Evolutionary conservation across 2,797 vertebrate genomes (phyloP), one percentile per base, ranked within the genome.

Genomic region (Labroides dimidiatus): DNA sequence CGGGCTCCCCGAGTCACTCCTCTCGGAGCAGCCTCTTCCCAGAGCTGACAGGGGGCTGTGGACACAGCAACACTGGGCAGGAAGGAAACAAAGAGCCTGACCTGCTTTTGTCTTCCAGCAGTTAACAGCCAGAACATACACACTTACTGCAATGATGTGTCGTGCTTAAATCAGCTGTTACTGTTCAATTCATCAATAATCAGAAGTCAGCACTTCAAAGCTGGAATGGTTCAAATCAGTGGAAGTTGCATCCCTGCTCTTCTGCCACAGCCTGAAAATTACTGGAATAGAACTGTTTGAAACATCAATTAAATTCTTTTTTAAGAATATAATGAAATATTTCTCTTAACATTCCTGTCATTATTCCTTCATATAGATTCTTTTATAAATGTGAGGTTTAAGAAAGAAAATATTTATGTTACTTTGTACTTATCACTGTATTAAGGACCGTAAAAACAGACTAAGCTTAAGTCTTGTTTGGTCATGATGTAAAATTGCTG

Each of bases 21-120:
- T 60, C 91, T 76, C 94, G 88, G 65, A 80, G 86, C 81, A 87
- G 94, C 68, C 77, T 81, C 19, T 95, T 95, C 48, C 87, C 93
- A 20, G 98, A 99, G 85, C 86, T 97, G 45, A 91, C 94, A 0
- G 90, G 93, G 10, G 95, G 91, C 93, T 95, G 93, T 61, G 97
- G 95, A 80, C 94, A 96, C 14, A 89, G 74, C 70, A 95, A 11
- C 66, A 39, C 85, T 0, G 86, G 93, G 3, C 87, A 96, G 72
- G 93, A 97, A 1, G 96, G 94, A 1, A 90, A 95, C 77, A 97
- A 96, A 83, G 97, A 99, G 43, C 84, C 95, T 0, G 97, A 98
- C 86, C 88, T 98, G 54, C 91, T 99, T 47, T 80, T 97, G 88
- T 96, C 97, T 0, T 94, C 95, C 15, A 96, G 94, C 85, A 96